These are phyloP conservation scores for Parnassius apollo DNA, from an alignment of 2,888 invertebrate genomes.

Conservation along the genomic window DNA sequence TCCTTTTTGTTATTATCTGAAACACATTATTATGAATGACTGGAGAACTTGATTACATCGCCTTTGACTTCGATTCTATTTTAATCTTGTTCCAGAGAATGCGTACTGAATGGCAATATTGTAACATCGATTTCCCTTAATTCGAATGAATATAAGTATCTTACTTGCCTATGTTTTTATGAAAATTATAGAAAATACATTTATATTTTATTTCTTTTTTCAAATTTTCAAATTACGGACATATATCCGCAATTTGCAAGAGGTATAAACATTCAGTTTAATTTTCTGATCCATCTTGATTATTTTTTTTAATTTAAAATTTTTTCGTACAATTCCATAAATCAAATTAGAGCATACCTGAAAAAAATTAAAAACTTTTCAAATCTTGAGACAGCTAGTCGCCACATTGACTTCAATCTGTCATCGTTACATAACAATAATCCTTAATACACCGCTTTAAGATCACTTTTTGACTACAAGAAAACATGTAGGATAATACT, in stretches of 20 bases:
- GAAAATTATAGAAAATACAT: too few relatives aligned
- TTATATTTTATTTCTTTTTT: too few relatives aligned
- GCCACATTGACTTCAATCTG: conserved; percentile 43
- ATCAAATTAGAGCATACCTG: conserved; percentile 7
- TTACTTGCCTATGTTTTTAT: too few relatives aligned
- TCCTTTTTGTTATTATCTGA: conserved; percentile 65
- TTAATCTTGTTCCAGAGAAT: conserved; percentile 29
- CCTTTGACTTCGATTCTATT: conserved; percentile 39
- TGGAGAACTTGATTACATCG: conserved; percentile 54
- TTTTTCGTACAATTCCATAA: conserved; percentile 10
- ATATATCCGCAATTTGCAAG: too few relatives aligned
- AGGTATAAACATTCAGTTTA: too few relatives aligned
- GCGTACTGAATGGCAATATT: conserved; percentile 2
- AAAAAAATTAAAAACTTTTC: conserved; percentile 51
- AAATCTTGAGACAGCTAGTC: conserved; percentile 72
- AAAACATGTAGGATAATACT: conserved; percentile 34
- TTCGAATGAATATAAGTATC: too few relatives aligned
- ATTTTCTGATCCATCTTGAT: too few relatives aligned
- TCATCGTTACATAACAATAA: conserved; percentile 12
- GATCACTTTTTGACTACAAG: conserved; percentile 42
- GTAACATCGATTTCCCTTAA: conserved; percentile 1
- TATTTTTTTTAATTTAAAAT: background rate
- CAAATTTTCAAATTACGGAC: too few relatives aligned
- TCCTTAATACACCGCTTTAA: conserved; percentile 43
- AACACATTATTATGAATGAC: conserved; percentile 58